These are phyloP conservation scores for Anisognathus igniventris DNA, from an alignment of 2,797 vertebrate genomes.

Conservation along the genomic window DNA sequence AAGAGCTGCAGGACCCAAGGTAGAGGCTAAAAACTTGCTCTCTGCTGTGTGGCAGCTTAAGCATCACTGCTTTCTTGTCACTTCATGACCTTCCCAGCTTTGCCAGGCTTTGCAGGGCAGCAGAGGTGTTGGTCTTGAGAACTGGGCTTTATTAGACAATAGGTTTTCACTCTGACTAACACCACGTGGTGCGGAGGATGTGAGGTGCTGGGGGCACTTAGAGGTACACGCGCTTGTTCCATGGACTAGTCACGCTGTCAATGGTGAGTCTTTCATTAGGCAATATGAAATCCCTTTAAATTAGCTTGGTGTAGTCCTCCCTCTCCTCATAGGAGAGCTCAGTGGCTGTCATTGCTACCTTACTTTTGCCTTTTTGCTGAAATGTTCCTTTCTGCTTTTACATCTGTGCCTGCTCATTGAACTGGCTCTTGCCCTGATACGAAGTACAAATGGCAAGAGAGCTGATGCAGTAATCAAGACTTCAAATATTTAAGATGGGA, in stretches of 20 bases:
- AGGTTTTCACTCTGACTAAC: conserved; percentile 15
- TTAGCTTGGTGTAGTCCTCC: not conserved
- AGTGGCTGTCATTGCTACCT: not conserved
- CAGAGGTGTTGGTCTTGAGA: not conserved
- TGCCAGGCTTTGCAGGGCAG: not conserved
- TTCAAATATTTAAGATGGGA: conserved; percentile 57
- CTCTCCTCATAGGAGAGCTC: not conserved
- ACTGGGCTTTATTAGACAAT: not conserved
- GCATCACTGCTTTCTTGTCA: not conserved
- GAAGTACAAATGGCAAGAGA: not conserved
- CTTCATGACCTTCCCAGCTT: not conserved
- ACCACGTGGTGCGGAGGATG: not conserved
- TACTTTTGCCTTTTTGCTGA: conserved; percentile 27
- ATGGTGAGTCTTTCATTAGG: conserved; percentile 9
- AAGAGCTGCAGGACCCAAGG: conserved; percentile 4
- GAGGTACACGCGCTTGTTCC: not conserved
- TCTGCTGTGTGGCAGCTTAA: not conserved
- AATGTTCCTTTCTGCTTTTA: conserved; percentile 17
- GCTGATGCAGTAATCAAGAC: conserved; percentile 33
- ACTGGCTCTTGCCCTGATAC: not conserved
- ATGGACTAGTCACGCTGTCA: not conserved
- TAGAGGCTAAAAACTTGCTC: conserved; percentile 5
- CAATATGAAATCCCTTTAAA: conserved; percentile 10
- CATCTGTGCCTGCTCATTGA: not conserved
- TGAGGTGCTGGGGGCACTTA: not conserved